Base-by-base conservation (phyloP, 1,140 invertebrate genomes). In the Drosophila oshimai region DNA sequence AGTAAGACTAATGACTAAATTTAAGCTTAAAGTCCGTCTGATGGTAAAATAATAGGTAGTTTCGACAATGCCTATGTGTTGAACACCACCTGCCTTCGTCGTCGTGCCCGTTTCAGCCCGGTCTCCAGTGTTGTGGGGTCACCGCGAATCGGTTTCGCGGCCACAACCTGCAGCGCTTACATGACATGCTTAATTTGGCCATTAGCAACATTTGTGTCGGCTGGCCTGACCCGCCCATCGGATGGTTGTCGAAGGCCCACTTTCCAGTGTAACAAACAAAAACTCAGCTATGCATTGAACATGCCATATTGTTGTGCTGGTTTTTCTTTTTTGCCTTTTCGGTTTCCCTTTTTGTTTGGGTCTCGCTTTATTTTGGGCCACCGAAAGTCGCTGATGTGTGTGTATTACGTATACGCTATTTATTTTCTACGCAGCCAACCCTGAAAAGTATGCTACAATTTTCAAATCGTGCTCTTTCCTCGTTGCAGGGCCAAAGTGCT, bases 401-500 rank as follows among this genome's bases (percentile, higher is more conserved):
- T 57, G 17, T 47, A 33, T 55, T 67, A 42, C 60, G 45, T 72
- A 65, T 72, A 58, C 67, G 76, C 26, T 39, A 55, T 58, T 41
- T 75, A n/a, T n/a, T n/a, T n/a, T n/a, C n/a, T n/a, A 42, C 37
- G 47, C 55, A 37, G 13, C 13, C 37, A 29, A 10, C 44, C 45
- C 51, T 28, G 37, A 39, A 68, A 70, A 47, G 36, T 70, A 65
- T 46, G 33, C 41, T 31, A 64, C 28, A 37, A 15, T 69, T 86
- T 68, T 39, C 34, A 49, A 20, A 9, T 1, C n/a, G 13, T 46
- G 12, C 54, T 22, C 44, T 45, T 45, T 41, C 13, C 49, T 6
- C 2, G 6, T 67, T 91, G 3, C 90, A 95, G 95, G 75, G 94
- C 94, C 33, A 95, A 95, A 90, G 93, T 96, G 10, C 92, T 96